phyloP scores from a whole-genome alignment of 2,113 vertebrate genomes.

The Elaphurus davidianus region DNA sequence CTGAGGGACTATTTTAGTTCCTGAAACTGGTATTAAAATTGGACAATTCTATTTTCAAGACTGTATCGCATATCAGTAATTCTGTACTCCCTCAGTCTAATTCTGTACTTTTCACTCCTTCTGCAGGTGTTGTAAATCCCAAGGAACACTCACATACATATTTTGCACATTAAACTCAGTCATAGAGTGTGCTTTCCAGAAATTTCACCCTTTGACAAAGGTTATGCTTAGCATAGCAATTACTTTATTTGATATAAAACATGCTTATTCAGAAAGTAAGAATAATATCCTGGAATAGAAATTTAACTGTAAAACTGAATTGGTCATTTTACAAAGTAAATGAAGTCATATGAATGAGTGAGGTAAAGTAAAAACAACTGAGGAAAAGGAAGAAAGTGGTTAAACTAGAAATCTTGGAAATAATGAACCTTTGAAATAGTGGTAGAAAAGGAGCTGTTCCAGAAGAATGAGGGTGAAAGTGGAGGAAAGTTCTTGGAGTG shows the following conservation, averaged over 20 bases:
- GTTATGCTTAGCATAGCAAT: neutral
- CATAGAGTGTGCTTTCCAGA: neutral
- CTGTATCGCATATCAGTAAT: too few relatives aligned
- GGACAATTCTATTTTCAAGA: neutral
- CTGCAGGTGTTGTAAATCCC: neutral
- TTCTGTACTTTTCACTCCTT: neutral
- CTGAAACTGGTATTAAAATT: neutral
- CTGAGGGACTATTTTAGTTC: fast-evolving
- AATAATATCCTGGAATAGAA: neutral
- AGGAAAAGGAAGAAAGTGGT: neutral
- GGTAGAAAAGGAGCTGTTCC: neutral
- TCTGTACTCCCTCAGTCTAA: neutral
- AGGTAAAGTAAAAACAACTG: neutral
- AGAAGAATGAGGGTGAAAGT: neutral
- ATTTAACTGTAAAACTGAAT: neutral
- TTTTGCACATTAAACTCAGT: neutral
- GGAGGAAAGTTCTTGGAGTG: fast-evolving
- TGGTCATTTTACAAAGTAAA: neutral
- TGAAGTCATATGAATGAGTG: neutral
- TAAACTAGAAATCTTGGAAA: neutral
- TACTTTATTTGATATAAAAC: neutral
- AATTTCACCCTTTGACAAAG: neutral
- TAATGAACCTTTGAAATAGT: neutral
- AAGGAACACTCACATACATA: neutral
- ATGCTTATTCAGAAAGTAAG: neutral